Base-by-base conservation (phyloP, 2,113 vertebrate species). In the Sterrhoptilus dennistouni region DNA sequence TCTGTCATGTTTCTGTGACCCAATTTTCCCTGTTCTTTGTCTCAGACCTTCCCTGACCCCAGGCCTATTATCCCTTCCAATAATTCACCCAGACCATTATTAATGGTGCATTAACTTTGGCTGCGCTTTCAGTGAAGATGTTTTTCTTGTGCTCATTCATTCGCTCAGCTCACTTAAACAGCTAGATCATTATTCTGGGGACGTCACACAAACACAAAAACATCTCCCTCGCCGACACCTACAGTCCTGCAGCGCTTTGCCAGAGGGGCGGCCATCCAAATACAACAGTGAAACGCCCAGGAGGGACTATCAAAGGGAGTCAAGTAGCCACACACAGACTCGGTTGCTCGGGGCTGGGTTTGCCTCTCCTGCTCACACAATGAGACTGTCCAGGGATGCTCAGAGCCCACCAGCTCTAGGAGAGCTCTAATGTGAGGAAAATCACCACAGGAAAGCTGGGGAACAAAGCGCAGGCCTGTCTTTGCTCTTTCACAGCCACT, bases 101-200 rank as follows among this genome's bases (percentile, higher is more conserved):
- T 97, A 97, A 98, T 96, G 96, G 97, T 63, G 94, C 96, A 97
- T 98, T 98, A 98, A 97, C 93, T 97, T 75, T 63, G 97, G 95
- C 95, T 56, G 44, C 9, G 95, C 97, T 97, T 96, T 96, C 93
- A 98, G 97, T 89, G 12, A 77, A 97, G 96, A 97, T 95, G 86
- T 97, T 97, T 96, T 96, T 95, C 94, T 95, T 91, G 50, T 83
- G 52, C 90, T 70, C 82, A 93, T 94, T 96, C 95, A 87, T 47
- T 63, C 22, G 77, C 93, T 87, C 95, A 87, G 49, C 75, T 93
- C 92, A 93, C 95, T 96, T 90, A 94, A 95, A 96, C 95, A 97
- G 95, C 50, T 60, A 97, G 91, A 95, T 89, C 87, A 90, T 97
- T 97, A 95, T 93, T 86, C 91, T 70, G 56, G 89, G 92, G 91